These are phyloP conservation scores for Coregonus suidteri DNA, from an alignment of 2,797 vertebrate genomes.

Conservation along the genomic window DNA sequence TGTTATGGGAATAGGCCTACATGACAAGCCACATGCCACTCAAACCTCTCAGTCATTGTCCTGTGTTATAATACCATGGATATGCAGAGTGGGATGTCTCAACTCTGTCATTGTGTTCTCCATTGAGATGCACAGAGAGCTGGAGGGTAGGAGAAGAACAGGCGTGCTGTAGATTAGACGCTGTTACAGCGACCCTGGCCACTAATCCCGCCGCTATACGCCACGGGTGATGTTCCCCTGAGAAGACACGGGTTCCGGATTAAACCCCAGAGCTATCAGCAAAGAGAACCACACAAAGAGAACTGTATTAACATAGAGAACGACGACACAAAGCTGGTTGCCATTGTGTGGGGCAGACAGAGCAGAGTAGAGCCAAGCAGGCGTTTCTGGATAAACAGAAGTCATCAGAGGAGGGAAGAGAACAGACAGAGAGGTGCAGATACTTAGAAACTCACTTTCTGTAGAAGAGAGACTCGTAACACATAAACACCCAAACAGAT, in stretches of 20 bases:
- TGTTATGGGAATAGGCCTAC: slow-evolving; percentile 24
- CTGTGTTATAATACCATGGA: slow-evolving; percentile 45
- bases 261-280: slow-evolving; percentile 67
- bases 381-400: slow-evolving; percentile 67
- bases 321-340: slow-evolving; percentile 53
- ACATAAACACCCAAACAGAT: slow-evolving; percentile 31
- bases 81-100: slow-evolving; percentile 39
- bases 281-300: slow-evolving; percentile 53
- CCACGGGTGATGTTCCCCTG: slow-evolving; percentile 50
- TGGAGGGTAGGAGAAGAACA: slow-evolving; percentile 46
- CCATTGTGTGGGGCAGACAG: slow-evolving; percentile 59
- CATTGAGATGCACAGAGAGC: slow-evolving; percentile 41
- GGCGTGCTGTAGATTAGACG: slow-evolving; percentile 62
- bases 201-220: slow-evolving; percentile 63
- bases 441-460: slow-evolving; percentile 43
- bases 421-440: slow-evolving; percentile 3
- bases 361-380: slow-evolving; percentile 15
- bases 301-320: slow-evolving; percentile 70
- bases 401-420: slow-evolving; percentile 39
- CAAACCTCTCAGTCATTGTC: slow-evolving; percentile 52
- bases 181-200: slow-evolving; percentile 69
- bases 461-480: slow-evolving; percentile 40
- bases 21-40: slow-evolving; percentile 55
- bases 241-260: slow-evolving; percentile 66
- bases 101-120: slow-evolving; percentile 53